These are phyloP conservation scores for Cygnus atratus DNA, from an alignment of 2,113 vertebrate species.

Conservation along the genomic window DNA sequence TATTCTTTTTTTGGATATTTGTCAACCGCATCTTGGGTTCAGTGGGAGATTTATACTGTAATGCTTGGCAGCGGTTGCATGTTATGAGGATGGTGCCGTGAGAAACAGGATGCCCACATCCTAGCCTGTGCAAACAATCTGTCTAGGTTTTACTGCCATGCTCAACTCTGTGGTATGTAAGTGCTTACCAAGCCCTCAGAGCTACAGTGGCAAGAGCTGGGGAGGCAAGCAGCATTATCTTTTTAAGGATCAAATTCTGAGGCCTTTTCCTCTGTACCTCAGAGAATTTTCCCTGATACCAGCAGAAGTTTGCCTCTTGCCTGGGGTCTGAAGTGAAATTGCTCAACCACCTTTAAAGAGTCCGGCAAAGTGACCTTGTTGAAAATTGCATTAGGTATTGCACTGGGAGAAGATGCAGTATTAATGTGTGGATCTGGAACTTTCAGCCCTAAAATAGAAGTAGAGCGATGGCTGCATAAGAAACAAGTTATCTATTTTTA, in stretches of 20 bases:
- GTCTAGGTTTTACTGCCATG: not conserved
- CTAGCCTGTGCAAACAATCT: not conserved
- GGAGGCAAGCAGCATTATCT: not conserved
- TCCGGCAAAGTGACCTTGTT: not conserved
- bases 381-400: not conserved
- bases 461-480: not conserved
- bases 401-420: not conserved
- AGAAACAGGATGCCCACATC: slow-evolving; percentile 28
- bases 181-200: not conserved
- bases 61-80: not conserved
- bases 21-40: not conserved
- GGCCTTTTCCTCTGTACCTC: not conserved
- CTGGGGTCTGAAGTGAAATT: not conserved
- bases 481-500: not conserved
- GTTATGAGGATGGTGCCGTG: not conserved
- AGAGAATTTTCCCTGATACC: not conserved
- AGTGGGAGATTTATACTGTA: not conserved
- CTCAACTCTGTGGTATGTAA: not conserved
- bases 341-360: not conserved
- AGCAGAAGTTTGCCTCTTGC: not conserved
- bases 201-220: not conserved
- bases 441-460: not conserved
- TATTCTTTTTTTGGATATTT: slow-evolving; percentile 14
- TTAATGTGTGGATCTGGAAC: not conserved
- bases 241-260: not conserved